Evolutionary conservation across 2,113 vertebrate species (phyloP), one percentile per base, ranked within the genome.

Genomic region (Notothenia coriiceps): DNA sequence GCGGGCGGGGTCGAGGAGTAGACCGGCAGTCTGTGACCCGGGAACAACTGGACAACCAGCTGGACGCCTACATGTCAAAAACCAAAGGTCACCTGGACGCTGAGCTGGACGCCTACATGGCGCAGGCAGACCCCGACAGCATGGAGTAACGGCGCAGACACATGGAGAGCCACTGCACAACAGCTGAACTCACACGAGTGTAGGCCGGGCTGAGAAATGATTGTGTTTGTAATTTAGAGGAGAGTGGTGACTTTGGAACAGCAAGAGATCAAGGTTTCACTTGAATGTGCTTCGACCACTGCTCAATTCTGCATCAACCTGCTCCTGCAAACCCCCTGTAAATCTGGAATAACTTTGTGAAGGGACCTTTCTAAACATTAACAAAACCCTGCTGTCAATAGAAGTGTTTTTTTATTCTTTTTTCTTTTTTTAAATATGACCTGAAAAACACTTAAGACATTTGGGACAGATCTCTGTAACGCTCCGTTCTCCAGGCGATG

Each of bases 41-140:
- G 15, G 98, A 99, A 79, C 98, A 99, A 91, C 95, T 99, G 81
- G 98, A 99, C 93, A 99, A 98, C 95, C 98, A 99, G 62, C 88
- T 99, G 61, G 98, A 99, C 1, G 98, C 97, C 0, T 99, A 99
- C 94, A 99, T 99, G 98, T 99, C 98, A 1, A 99, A 99, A 87
- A 99, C 98, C 2, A 99, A 99, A 89, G 98, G 98, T 70, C 97
- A 99, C 87, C 93, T 99, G 80, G 98, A 99, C 0, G 98, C 98
- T 0, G 98, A 99, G 92, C 94, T 99, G 87, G 98, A 99, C 13
- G 98, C 98, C 0, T 99, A 99, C 94, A 99, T 99, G 98, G 97
- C 98, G 8, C 98, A 99, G 86, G 97, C 98, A 4, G 97, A 99
- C 79, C 96, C 97, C 0, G 97, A 99, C 64, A 91, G 95, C 1